These are phyloP conservation scores for Periophthalmus modestus DNA, from an alignment of 2,113 vertebrate species.

Conservation along the genomic window DNA sequence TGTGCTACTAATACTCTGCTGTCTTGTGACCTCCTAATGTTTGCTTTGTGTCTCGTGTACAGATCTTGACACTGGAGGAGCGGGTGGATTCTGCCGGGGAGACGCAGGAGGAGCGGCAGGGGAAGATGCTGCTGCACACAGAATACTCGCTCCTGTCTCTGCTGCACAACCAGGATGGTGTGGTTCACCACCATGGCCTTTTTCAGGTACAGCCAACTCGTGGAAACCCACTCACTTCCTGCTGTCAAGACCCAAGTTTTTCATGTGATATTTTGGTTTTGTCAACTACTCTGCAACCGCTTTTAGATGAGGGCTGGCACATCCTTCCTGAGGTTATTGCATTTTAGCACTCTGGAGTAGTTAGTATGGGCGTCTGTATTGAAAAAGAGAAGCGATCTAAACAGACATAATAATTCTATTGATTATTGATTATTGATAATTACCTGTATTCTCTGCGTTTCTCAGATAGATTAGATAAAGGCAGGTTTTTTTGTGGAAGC, in stretches of 20 bases:
- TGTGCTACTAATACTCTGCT: neutral
- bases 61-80: slow-evolving; percentile 98
- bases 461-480: no score
- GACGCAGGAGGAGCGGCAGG: slow-evolving; percentile 96
- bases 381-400: neutral
- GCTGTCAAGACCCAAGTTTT: neutral
- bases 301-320: neutral
- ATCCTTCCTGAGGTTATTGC: neutral
- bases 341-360: neutral
- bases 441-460: no score
- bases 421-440: no score
- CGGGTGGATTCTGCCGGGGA: slow-evolving; percentile 87
- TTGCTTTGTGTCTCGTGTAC: slow-evolving; percentile 15
- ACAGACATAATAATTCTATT: no score
- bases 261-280: neutral
- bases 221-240: neutral
- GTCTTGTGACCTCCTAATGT: slow-evolving; percentile 42
- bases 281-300: neutral
- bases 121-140: slow-evolving; percentile 98
- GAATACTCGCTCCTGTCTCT: slow-evolving; percentile 96
- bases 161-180: slow-evolving; percentile 95
- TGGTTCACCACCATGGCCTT: slow-evolving; percentile 97
- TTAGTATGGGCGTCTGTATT: neutral
- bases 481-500: no score
- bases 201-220: slow-evolving; percentile 84